A percentile compares a stretch with the other conserved stretches of the same genome.
phyloP scores from a whole-genome alignment of 2,888 invertebrate genomes.

The Drosophila affinis region DNA sequence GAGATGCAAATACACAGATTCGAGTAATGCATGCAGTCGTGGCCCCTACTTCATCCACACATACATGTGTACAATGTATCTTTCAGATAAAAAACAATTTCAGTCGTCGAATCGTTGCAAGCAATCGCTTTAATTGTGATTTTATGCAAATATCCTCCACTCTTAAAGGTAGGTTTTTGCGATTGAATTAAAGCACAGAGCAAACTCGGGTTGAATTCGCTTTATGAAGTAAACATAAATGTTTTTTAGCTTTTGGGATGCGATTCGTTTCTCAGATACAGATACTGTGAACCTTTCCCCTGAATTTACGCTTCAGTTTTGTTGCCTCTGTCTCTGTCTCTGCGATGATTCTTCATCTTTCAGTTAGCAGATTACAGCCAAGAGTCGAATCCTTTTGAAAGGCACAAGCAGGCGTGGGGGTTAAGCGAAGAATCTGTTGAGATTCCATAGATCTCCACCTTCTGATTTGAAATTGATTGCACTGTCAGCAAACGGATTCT shows the following conservation, averaged over 20 bases:
- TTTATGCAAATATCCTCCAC: slow-evolving; percentile 61
- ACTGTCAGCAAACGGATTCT: too few species aligned
- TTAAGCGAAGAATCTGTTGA: neutral
- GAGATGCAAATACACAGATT: slow-evolving; percentile 23
- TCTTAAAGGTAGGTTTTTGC: slow-evolving; percentile 20
- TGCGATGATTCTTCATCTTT: neutral
- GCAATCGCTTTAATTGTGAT: slow-evolving; percentile 55
- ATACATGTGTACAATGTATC: slow-evolving; percentile 47
- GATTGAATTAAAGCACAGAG: slow-evolving; percentile 44
- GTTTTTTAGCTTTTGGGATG: neutral
- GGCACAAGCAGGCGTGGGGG: neutral
- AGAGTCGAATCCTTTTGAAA: neutral
- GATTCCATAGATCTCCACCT: neutral
- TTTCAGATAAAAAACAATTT: slow-evolving; percentile 61
- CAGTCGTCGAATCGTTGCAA: slow-evolving; percentile 17
- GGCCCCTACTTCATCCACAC: slow-evolving; percentile 7
- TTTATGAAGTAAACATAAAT: slow-evolving; percentile 38
- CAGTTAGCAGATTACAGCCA: neutral
- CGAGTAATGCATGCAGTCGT: slow-evolving; percentile 47
- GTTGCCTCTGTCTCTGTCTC: neutral
- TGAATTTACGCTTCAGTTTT: too few species aligned
- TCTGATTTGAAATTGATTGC: too few species aligned
- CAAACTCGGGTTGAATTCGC: slow-evolving; percentile 6
- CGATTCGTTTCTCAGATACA: neutral
- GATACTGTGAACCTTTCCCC: neutral